A percentile compares a stretch with the other conserved stretches of the same genome.
Conservation (phyloP, 2,888 invertebrate genomes). For the Aproaerema taeniolella region DNA sequence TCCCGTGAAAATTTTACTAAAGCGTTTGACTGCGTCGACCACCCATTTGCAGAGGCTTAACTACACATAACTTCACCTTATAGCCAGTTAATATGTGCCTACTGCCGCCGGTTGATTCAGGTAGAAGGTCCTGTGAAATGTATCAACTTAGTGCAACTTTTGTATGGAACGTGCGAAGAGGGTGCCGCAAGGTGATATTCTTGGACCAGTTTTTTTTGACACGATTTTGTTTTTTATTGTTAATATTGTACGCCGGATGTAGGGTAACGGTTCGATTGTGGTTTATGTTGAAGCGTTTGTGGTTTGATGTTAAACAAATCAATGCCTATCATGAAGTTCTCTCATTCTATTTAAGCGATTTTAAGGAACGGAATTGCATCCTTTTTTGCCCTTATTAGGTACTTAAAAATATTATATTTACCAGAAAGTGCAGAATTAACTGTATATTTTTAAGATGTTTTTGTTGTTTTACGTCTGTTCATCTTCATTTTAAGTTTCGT, state of each 20-base stretch:
- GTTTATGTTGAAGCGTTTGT: too few species aligned
- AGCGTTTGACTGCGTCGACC: conserved; percentile 46
- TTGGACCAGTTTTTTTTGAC: conserved; percentile 44
- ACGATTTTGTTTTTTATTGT: conserved; percentile 27
- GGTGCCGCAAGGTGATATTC: conserved; percentile 54
- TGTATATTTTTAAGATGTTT: too few species aligned
- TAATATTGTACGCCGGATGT: conserved; percentile 30
- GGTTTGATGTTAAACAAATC: conserved; percentile 13
- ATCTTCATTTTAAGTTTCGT: too few species aligned
- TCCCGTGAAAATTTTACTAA: conserved; percentile 31
- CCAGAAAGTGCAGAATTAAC: too few species aligned
- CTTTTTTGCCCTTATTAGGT: too few species aligned
- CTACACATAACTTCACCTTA: conserved; percentile 37
- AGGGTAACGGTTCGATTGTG: conserved; percentile 21
- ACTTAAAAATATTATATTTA: too few species aligned
- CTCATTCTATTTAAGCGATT: too few species aligned
- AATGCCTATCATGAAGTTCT: too few species aligned
- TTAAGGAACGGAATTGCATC: too few species aligned
- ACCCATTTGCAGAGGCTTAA: conserved; percentile 43
- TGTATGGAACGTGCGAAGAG: conserved; percentile 69
- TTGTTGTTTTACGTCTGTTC: too few species aligned
- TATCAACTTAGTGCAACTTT: conserved; percentile 72
- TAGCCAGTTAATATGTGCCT: conserved; percentile 40
- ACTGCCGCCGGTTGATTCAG: conserved; percentile 34
- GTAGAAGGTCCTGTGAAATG: conserved; percentile 70